Base-by-base conservation (phyloP, 2,113 vertebrate genomes). In the Etia nguti region DNA sequence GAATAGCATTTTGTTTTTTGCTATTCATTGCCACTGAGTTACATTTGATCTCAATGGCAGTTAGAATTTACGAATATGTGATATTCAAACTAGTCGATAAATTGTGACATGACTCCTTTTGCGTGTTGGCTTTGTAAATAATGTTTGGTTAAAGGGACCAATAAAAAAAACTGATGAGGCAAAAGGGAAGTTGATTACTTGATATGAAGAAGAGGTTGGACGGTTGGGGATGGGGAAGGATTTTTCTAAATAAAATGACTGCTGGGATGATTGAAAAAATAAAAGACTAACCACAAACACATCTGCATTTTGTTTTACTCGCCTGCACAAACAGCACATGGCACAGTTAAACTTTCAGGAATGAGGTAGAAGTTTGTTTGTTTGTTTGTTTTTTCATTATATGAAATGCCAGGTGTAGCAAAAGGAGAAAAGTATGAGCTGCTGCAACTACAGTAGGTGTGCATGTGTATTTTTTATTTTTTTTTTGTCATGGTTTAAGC, bases 121-220 rank as follows among this genome's bases (percentile, higher is more conserved):
- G 82, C 84, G 81, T 85, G 52, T 83, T 75, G 55, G 8, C 11
- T 84, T 90, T 90, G 79, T 91, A 83, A 86, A 89, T 93, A 65
- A 82, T 90, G 38, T 79, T 89, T 91, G 84, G 77, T 92, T 85
- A 85, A 93, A 95, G 89, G 93, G 95, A 93, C 89, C 84, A 90
- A 62, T 88, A 83, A 24, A 93, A 94, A 96, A 95, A 96, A 95
- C 95, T 96, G 95, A 96, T 90, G 48, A 94, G 93, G 90, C 60
- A 93, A 92, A 96, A 90, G 89, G 81, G 79, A 90, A 84, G 43
- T 84, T 46, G 48, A 81, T 75, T 90, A 90, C 59, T 88, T 92
- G 79, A 90, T 86, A 82, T 88, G 43, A 88, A 90, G 89, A 85
- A 80, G 24, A 82, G 5, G 16, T 77, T 55, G 65, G 50, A 55